Conservation (phyloP, 2,888 invertebrate genomes). For the Adela reaumurella region DNA sequence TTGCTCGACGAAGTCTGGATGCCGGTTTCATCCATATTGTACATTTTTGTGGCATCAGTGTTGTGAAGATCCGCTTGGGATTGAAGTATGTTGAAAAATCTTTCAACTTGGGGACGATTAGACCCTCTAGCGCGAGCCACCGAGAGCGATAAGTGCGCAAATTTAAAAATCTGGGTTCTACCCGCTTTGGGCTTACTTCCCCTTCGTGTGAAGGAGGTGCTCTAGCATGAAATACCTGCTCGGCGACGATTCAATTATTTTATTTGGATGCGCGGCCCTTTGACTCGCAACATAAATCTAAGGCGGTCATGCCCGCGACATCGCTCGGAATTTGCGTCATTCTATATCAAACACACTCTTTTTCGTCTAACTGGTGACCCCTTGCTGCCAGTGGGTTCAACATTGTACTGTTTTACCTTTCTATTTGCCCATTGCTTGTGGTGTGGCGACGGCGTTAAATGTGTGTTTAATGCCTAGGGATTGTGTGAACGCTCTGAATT, state of each 20-base stretch:
- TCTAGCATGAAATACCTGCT: too few relatives aligned
- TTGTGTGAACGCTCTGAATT: background rate
- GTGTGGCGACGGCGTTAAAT: constrained; percentile 10
- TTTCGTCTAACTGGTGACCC: background rate
- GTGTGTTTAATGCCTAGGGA: constrained; percentile 9
- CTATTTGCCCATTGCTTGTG: constrained; percentile 18
- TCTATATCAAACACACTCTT: background rate
- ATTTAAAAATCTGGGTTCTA: too few relatives aligned
- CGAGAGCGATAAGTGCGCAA: too few relatives aligned
- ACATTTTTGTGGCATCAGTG: constrained; percentile 9
- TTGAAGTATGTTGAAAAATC: constrained; percentile 7
- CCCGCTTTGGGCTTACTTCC: too few relatives aligned
- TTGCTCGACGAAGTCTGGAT: constrained; percentile 11
- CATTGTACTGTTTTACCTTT: constrained; percentile 19
- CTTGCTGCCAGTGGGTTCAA: constrained; percentile 14
- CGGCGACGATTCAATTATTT: too few relatives aligned
- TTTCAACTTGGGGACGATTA: constrained; percentile 5
- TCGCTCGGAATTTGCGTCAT: background rate
- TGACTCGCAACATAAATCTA: too few relatives aligned
- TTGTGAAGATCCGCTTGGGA: constrained; percentile 5
- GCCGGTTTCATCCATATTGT: constrained; percentile 11
- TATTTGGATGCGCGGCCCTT: too few relatives aligned
- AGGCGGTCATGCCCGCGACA: too few relatives aligned
- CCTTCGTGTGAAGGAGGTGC: too few relatives aligned
- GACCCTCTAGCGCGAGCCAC: constrained; percentile 7